These are phyloP conservation scores for Pedicia rivosa DNA, from an alignment of 2,888 invertebrate species.

Conservation along the genomic window DNA sequence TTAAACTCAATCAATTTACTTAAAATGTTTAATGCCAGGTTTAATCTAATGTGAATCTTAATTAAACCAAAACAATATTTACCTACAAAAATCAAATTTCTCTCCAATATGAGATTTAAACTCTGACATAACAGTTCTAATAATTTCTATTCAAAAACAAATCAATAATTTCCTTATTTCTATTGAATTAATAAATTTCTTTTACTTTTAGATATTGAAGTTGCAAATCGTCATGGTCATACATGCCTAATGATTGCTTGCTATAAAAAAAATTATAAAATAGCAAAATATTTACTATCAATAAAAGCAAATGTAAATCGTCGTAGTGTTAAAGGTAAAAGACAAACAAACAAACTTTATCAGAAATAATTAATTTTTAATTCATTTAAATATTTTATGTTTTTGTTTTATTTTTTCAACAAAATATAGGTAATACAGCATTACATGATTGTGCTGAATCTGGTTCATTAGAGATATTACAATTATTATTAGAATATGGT, in stretches of 20 bases:
- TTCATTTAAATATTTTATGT: too few relatives aligned
- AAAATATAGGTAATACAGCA: too few relatives aligned
- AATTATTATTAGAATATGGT: slow-evolving; percentile 70
- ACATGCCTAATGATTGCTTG: slow-evolving; percentile 98
- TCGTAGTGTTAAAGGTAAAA: slow-evolving; percentile 72
- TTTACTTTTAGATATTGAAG: slow-evolving; percentile 64
- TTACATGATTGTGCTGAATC: slow-evolving; percentile 95
- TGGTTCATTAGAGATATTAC: slow-evolving; percentile 82
- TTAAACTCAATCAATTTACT: background rate
- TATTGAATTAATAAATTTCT: too few relatives aligned
- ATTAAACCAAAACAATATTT: background rate
- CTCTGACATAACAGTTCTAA: too few relatives aligned
- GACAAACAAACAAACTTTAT: too few relatives aligned
- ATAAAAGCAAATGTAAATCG: slow-evolving; percentile 84
- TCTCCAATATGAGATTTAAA: too few relatives aligned
- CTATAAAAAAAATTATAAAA: slow-evolving; percentile 84
- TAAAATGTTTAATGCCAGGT: background rate
- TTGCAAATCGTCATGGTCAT: slow-evolving; percentile 89
- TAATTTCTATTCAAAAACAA: too few relatives aligned
- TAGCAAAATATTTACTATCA: slow-evolving; percentile 75
- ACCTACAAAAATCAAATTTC: too few relatives aligned
- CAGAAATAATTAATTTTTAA: too few relatives aligned
- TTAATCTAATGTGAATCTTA: background rate
- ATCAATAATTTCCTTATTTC: too few relatives aligned
- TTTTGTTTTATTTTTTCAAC: too few relatives aligned